Evolutionary conservation across 1,140 invertebrate species (phyloP).

Genomic region (Armadillidium nasatum): DNA sequence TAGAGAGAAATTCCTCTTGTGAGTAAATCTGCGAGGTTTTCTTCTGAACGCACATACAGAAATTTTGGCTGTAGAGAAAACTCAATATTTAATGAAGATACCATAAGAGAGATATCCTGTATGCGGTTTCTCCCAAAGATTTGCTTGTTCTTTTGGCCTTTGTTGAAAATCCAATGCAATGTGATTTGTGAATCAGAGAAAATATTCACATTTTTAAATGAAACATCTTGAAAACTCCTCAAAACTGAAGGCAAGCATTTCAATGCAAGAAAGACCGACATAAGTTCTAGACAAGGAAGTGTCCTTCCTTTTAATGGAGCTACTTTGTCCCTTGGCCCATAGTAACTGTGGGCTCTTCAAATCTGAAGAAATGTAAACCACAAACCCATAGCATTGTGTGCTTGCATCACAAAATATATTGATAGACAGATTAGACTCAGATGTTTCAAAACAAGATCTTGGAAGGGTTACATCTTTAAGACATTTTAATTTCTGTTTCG

Average conservation of each 20-base stretch:
- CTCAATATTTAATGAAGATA: not conserved
- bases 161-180: not conserved
- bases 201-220: not conserved
- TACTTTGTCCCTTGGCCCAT: not conserved
- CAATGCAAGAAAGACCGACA: not conserved
- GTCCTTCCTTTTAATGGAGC: not conserved
- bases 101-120: not conserved
- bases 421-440: no score
- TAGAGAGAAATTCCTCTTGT: not conserved
- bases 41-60: not conserved
- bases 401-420: not conserved
- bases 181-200: not conserved
- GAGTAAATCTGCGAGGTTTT: not conserved
- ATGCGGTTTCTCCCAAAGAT: constrained; percentile 6
- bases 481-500: not conserved
- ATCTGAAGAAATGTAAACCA: not conserved
- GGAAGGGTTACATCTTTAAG: not conserved
- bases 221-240: not conserved
- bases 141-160: not conserved
- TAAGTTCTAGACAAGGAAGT: not conserved
- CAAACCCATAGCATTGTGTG: not conserved
- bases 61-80: not conserved
- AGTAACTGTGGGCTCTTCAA: not conserved
- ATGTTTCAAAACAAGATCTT: not conserved
- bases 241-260: not conserved